A percentile compares a stretch with the other conserved stretches of the same genome.
These are phyloP conservation scores for Rhea americana DNA, from an alignment of 2,113 vertebrate genomes.

Conservation along the genomic window DNA sequence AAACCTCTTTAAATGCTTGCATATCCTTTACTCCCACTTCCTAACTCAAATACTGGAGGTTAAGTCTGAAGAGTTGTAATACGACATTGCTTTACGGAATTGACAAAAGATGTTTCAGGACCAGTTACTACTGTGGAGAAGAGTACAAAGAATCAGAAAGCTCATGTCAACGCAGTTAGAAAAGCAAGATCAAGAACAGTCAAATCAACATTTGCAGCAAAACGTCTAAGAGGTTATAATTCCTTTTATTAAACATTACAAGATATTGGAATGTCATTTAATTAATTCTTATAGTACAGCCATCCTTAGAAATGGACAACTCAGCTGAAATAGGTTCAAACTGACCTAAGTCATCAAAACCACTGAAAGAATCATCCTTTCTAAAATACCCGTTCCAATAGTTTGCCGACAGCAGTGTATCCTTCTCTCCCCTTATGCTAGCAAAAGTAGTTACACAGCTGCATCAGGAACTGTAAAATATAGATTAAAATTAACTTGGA, in stretches of 20 bases:
- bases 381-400: rapidly evolving
- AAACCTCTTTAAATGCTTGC: background rate
- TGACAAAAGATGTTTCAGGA: background rate
- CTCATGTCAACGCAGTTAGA: background rate
- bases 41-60: background rate
- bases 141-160: background rate
- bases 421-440: background rate
- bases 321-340: rapidly evolving
- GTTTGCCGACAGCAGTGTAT: rapidly evolving
- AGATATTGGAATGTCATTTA: rapidly evolving
- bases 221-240: background rate
- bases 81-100: rapidly evolving
- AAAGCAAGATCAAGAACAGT: background rate
- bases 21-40: background rate
- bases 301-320: rapidly evolving
- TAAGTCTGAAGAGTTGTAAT: rapidly evolving
- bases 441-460: rapidly evolving
- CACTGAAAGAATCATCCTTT: rapidly evolving
- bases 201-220: background rate
- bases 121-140: background rate
- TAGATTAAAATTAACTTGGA: rapidly evolving
- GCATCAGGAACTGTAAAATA: background rate
- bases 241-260: rapidly evolving
- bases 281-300: rapidly evolving
- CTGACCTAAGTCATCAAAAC: background rate